Evolutionary conservation across 1,140 invertebrate species (phyloP), one percentile per base, ranked within the genome.

Genomic region (Formica exsecta): DNA sequence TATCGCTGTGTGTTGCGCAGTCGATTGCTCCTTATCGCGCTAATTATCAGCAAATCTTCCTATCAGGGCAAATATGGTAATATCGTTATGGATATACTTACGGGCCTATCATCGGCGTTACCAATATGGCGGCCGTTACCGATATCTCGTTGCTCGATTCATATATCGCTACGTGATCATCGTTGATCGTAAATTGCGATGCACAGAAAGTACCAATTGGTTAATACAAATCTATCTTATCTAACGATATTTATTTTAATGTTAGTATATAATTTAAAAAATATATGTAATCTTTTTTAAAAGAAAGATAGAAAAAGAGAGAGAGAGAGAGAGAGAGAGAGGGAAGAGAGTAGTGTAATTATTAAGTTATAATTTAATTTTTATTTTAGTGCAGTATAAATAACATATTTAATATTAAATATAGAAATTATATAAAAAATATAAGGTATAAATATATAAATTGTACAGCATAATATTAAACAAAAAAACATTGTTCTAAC

Each of bases 11-110:
- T 87, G 90, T 91, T 90, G 88, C 88, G 87, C 84, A 85, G 61
- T 92, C 89, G 90, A 93, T 92, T 90, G 89, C 87, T 89, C 85
- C 92, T 93, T 93, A 94, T 93, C 93, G 86, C 85, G 61, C 70
- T 86, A 91, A 92, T 93, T 91, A 93, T 93, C 92, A 93, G 92
- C 75, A 88, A 93, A 94, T 94, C 93, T 93, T 93, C 90, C 89
- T 95, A 94, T 95, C 94, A 93, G 91, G 64, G 88, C 87, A 94
- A 94, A 94, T 93, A 94, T 92, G 88, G 85, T 92, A 92, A 94
- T 92, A 91, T 91, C 89, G 84, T 88, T 80, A 92, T 70, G 59
- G 85, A 89, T 90, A 91, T 85, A 86, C 64, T 68, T 22, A 32
- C 65, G 84, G 62, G 74, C 87, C 87, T 89, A 90, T 91, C 84